phyloP scores from a whole-genome alignment of 2,797 vertebrate species.

The Periophthalmus magnuspinnatus region DNA sequence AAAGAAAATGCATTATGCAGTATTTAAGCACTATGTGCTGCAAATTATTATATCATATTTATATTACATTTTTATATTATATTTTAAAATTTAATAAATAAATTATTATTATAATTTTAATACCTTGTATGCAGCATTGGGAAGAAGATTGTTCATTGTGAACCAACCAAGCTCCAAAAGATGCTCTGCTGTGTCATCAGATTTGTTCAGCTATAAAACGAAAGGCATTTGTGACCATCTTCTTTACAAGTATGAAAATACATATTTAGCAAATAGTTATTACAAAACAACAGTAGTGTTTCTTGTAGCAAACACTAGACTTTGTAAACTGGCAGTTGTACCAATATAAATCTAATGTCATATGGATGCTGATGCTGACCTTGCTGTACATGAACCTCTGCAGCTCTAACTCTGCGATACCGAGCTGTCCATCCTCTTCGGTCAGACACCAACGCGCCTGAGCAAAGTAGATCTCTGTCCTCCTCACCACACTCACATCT shows the following conservation, averaged over 20 bases:
- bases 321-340: neutral
- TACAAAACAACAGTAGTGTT: neutral
- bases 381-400: conserved; percentile 98
- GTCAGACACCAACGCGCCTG: conserved; percentile 98
- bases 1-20: conserved; percentile 19
- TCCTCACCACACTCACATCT: conserved; percentile 91
- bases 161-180: conserved; percentile 97
- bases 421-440: conserved; percentile 96
- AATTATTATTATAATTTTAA: too few species aligned
- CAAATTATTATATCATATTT: too few species aligned
- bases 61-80: too few species aligned
- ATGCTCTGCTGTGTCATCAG: conserved; percentile 97
- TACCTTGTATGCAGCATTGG: conserved; percentile 96
- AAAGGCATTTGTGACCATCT: neutral
- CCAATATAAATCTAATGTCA: neutral
- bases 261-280: neutral
- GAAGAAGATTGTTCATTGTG: conserved; percentile 97
- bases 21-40: neutral
- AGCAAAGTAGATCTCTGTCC: conserved; percentile 97
- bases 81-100: neutral
- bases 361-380: conserved; percentile 74
- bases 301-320: neutral
- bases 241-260: neutral
- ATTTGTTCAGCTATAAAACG: conserved; percentile 89
- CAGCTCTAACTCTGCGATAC: conserved; percentile 95